phyloP scores from a whole-genome alignment of 92 coral and sea anemone species.

The Bergia puertoricense region DNA sequence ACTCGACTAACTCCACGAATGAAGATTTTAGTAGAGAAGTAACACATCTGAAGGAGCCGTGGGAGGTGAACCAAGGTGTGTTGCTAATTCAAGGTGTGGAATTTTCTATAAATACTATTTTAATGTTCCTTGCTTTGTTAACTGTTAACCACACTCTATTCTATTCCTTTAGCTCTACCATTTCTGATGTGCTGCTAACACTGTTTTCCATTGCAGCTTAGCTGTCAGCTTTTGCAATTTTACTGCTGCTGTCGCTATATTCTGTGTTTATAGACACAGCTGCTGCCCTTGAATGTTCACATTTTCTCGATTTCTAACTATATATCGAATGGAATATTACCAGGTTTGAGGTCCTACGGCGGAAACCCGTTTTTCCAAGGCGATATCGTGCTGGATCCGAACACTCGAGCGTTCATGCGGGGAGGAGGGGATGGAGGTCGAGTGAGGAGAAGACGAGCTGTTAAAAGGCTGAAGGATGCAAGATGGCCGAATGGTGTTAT shows the following conservation, averaged over 20 bases:
- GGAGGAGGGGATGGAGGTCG: conserved; percentile 43
- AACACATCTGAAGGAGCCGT: conserved; percentile 74
- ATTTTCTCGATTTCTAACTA: conserved; percentile 34
- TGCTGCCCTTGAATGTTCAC: not conserved
- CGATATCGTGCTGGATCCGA: conserved; percentile 83
- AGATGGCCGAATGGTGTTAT: conserved; percentile 95
- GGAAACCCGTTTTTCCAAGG: conserved; percentile 89
- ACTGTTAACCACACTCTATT: not conserved
- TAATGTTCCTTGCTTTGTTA: not conserved
- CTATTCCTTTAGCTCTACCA: not conserved
- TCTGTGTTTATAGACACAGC: conserved; percentile 3
- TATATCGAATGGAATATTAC: conserved; percentile 56
- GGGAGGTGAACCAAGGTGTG: conserved; percentile 94
- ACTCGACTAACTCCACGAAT: conserved; percentile 8
- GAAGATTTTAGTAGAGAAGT: not conserved
- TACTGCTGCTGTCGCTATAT: not conserved
- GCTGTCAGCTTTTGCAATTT: not conserved
- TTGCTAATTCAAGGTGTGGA: conserved; percentile 62
- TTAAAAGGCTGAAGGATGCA: conserved; percentile 65
- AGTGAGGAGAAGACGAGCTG: conserved; percentile 78
- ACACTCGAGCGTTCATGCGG: conserved; percentile 65
- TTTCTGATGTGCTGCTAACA: not conserved
- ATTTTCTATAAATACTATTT: conserved; percentile 15
- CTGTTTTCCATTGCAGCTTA: not conserved
- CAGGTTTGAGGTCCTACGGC: conserved; percentile 56